Evolutionary conservation across 2,888 invertebrate species (phyloP), one percentile per base, ranked within the genome.

Genomic region (Synergus japonicus): DNA sequence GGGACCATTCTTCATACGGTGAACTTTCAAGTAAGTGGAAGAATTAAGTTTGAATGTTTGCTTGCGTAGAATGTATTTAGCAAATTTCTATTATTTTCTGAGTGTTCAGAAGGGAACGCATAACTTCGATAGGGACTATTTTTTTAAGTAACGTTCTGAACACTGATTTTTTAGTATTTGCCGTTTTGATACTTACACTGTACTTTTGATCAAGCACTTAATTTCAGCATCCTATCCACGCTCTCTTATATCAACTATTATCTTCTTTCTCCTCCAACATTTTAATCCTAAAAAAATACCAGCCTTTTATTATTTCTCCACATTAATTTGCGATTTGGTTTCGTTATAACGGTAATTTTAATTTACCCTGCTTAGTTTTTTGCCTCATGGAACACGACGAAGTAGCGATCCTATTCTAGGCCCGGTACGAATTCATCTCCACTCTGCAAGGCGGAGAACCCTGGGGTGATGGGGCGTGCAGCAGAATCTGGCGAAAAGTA

Each of bases 351-450:
- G 9, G 46, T 49, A 29, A 69, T 29, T 69, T 49, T 58, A 15
- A 54, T 79, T 73, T 66, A 65, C 18, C 64, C 65, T 79, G 64
- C 54, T 13, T 65, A 65, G 54, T 78, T 66, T 49, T 78, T 67
- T 78, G 66, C 37, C 77, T 46, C 54, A 66, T n/a, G 41, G 49
- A 63, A 77, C 43, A 49, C 44, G 73, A 78, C 44, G 58, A 69
- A 69, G 69, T 69, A 69, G 54, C 73, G 67, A 44, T 66, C 43
- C 76, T 76, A 76, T 83, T 84, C 10, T 85, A 92, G 92, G 90
- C 91, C 73, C 96, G 96, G 87, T 97, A 97, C 91, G 97, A 97
- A 92, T 97, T 97, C 90, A 95, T 97, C 37, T 97, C 97, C 89
- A 97, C 97, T 2, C 93, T 96, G 63, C 94, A 96, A 82, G 96